Evolutionary conservation across 2,888 invertebrate species (phyloP).

Genomic region (Pyralis farinalis): DNA sequence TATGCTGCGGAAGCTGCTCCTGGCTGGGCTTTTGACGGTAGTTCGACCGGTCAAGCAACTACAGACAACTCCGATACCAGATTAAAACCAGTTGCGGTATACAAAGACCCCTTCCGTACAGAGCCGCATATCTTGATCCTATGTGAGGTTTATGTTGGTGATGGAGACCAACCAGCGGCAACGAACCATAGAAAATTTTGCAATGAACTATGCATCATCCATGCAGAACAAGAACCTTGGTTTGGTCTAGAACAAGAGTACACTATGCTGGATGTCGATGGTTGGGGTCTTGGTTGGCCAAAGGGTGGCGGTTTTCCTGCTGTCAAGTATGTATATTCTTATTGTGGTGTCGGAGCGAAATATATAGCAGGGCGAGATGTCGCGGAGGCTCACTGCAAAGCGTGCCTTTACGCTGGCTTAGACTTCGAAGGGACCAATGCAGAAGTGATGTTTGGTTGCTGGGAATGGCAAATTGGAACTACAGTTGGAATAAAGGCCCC

Average conservation of each 20-base stretch:
- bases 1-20: conserved; percentile 80
- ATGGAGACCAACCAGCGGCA: conserved; percentile 85
- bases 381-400: conserved; percentile 89
- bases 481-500: conserved; percentile 90
- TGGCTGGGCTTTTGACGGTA: conserved; percentile 95
- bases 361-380: conserved; percentile 96
- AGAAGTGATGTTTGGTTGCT: conserved; percentile 97
- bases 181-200: conserved; percentile 88
- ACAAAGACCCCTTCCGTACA: conserved; percentile 93
- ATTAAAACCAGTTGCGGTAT: conserved; percentile 92
- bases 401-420: conserved; percentile 96
- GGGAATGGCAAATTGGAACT: conserved; percentile 95
- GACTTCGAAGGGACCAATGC: conserved; percentile 97
- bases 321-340: conserved; percentile 93
- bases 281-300: conserved; percentile 96
- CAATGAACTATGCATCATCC: conserved; percentile 85
- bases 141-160: conserved; percentile 89
- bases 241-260: conserved; percentile 97
- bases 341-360: conserved; percentile 97
- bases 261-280: conserved; percentile 91
- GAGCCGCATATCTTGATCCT: conserved; percentile 94
- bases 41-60: conserved; percentile 92
- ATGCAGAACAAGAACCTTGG: conserved; percentile 88
- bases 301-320: conserved; percentile 93
- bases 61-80: conserved; percentile 93